Evolutionary conservation across 2,797 vertebrate genomes (phyloP), one percentile per base, ranked within the genome.

Genomic region (Pogonophryne albipinna): DNA sequence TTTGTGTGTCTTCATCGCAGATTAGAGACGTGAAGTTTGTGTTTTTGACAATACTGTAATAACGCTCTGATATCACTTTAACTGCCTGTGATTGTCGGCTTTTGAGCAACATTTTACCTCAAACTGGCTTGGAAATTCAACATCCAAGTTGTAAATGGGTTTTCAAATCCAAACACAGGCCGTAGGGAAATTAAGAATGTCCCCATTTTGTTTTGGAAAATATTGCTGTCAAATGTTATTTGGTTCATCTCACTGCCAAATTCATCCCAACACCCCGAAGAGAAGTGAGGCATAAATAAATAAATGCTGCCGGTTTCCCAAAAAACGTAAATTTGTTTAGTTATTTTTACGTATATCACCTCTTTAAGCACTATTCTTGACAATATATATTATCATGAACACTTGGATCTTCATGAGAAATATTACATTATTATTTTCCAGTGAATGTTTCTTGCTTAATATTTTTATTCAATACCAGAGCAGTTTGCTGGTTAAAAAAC

Each of bases 211-310:
- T 67, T 56, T 46, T 59, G 42, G 68, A 53, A 74, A 78, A 58
- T 27, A 66, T 49, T 74, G 45, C 62, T 71, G 73, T 84, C 53
- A 78, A 46, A 75, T 71, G 23, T 74, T 42, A 67, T 79, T 81
- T 73, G 53, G 67, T 41, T 61, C 60, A 63, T 44, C 10, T 0
- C 8, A n/a, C 47, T 73, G 71, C 68, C 75, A 79, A 74, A 76
- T 34, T 15, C 52, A 64, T 66, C 56, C 64, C 31, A 16, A 76
- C 59, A 76, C 4, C 23, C 60, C n/a, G 10, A 16, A 49, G 34
- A 57, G 23, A 52, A 51, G 13, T 2, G 13, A 61, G 31, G 16
- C 31, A 27, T 27, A 27, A 27, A 27, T 27, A 27, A 51, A 58
- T 12, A 56, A 50, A 58, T 19, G n/a, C 59, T 67, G 72, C 61